phyloP scores from a whole-genome alignment of 1,140 invertebrate genomes.

The Liolophura sinensis region DNA sequence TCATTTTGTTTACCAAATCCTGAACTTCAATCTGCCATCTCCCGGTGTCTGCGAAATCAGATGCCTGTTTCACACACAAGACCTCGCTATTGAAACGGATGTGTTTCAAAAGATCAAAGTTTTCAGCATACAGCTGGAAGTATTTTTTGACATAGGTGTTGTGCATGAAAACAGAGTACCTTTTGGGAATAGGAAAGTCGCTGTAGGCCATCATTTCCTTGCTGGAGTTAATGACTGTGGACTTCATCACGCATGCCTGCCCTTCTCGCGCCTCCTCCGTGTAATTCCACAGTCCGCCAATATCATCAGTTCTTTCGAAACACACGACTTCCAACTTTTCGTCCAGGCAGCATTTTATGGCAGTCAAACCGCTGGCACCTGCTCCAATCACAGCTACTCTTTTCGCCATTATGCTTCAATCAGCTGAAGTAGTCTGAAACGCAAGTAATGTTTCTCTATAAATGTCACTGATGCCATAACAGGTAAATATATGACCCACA shows the following conservation, averaged over 20 bases:
- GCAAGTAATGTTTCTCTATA: no score
- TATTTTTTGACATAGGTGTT: slow-evolving; percentile 58
- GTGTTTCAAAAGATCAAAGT: slow-evolving; percentile 52
- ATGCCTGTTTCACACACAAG: slow-evolving; percentile 8
- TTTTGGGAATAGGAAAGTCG: slow-evolving; percentile 61
- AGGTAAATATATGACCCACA: no score
- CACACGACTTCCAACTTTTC: slow-evolving; percentile 53
- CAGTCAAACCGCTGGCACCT: slow-evolving; percentile 59
- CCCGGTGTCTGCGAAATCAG: slow-evolving; percentile 19
- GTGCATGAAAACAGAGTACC: slow-evolving; percentile 61
- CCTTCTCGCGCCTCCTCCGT: slow-evolving; percentile 23
- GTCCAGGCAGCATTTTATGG: slow-evolving; percentile 60
- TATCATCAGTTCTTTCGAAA: slow-evolving; percentile 51
- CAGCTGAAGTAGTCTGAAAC: no score
- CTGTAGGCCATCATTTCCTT: slow-evolving; percentile 64
- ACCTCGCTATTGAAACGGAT: slow-evolving; percentile 44
- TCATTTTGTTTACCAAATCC: slow-evolving; percentile 15
- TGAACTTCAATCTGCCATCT: slow-evolving; percentile 20
- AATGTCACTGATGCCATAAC: no score
- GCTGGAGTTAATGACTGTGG: slow-evolving; percentile 61
- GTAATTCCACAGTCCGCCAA: slow-evolving; percentile 19
- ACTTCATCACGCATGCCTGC: slow-evolving; percentile 55
- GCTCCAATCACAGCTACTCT: slow-evolving; percentile 55
- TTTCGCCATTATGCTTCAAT: slow-evolving; percentile 15
- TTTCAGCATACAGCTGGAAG: slow-evolving; percentile 54